Percentiles rank a stretch among this genome's conserved stretches.
phyloP scores from a whole-genome alignment of 2,797 vertebrate genomes.

The Falco concolor region DNA sequence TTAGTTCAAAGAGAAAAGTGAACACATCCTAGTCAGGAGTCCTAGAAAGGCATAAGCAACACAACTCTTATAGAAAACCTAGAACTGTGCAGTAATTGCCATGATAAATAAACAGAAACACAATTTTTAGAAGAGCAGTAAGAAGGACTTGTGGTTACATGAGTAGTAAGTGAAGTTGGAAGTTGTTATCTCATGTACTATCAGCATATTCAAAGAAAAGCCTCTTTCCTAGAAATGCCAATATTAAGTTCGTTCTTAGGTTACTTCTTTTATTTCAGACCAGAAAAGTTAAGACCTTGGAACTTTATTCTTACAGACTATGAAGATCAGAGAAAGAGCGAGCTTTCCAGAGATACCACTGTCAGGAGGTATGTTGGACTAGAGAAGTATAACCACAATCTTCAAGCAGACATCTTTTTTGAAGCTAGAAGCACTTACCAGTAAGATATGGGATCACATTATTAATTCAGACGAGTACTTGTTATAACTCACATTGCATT shows the following conservation, averaged over 20 bases:
- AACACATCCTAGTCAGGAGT: not conserved
- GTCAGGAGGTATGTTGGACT: not conserved
- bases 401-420: not conserved
- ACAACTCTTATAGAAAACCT: not conserved
- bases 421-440: not conserved
- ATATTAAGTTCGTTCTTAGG: not conserved
- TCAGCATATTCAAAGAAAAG: not conserved
- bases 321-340: not conserved
- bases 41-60: not conserved
- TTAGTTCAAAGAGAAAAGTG: not conserved
- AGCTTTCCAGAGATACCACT: not conserved
- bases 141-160: not conserved
- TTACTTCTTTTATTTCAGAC: not conserved
- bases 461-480: not conserved
- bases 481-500: not conserved
- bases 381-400: not conserved
- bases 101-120: not conserved
- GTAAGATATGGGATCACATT: not conserved
- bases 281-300: not conserved
- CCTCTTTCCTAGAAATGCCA: not conserved
- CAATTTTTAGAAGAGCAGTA: not conserved
- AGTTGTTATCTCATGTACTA: not conserved
- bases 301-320: not conserved
- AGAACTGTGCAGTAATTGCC: fast-evolving
- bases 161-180: not conserved